phyloP scores from a whole-genome alignment of 2,113 vertebrate species.

The Crotalus tigris region DNA sequence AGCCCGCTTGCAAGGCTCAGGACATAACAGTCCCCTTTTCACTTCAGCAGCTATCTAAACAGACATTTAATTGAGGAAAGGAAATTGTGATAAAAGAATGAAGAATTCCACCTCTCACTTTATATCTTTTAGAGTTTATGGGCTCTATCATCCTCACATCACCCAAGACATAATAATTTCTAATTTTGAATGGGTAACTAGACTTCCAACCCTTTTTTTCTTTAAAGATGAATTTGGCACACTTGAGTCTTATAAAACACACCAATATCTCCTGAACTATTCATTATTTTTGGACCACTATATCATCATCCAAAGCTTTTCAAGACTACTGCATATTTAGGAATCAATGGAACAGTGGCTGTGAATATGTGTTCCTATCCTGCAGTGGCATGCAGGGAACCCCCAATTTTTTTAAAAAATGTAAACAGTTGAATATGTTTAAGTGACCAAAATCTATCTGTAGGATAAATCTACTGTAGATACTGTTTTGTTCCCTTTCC shows the following conservation, averaged over 20 bases:
- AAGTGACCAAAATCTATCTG: too few species aligned
- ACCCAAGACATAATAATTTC: background rate
- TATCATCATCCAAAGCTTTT: background rate
- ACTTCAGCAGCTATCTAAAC: background rate
- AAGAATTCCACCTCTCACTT: background rate
- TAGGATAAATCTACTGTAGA: too few species aligned
- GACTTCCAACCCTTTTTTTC: background rate
- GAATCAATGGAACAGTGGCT: background rate
- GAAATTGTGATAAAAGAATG: background rate
- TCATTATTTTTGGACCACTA: background rate
- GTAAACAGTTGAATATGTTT: too few species aligned
- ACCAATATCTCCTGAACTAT: background rate
- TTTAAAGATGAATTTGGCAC: background rate
- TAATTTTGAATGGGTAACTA: background rate
- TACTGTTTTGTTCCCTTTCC: too few species aligned
- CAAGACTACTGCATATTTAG: background rate
- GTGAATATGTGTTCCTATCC: background rate
- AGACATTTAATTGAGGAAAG: background rate
- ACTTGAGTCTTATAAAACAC: background rate
- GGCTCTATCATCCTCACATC: background rate
- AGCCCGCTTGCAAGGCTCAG: too few species aligned
- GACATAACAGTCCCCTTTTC: background rate
- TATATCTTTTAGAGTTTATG: background rate
- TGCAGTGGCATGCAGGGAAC: background rate
- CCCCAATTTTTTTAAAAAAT: too few species aligned